Evolutionary conservation across 2,888 invertebrate genomes (phyloP).

Genomic region (Meganola albula): DNA sequence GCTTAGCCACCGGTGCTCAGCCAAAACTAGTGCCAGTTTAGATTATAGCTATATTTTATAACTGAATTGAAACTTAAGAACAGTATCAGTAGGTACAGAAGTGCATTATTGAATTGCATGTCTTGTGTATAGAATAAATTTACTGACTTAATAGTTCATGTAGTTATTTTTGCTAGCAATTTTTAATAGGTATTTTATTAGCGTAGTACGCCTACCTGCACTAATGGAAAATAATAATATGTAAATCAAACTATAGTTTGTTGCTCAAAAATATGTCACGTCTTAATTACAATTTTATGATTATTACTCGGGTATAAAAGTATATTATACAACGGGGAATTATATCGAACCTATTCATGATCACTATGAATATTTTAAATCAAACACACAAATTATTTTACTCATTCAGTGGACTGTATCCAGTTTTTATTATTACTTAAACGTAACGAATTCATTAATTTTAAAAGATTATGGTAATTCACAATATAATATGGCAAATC

Average conservation of each 20-base stretch:
- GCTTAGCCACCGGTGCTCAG: too few species aligned
- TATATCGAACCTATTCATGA: conserved; percentile 8
- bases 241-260: conserved; percentile 19
- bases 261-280: conserved; percentile 19
- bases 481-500: conserved; percentile 14
- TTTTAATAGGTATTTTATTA: too few species aligned
- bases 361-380: conserved; percentile 12
- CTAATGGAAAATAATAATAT: conserved; percentile 22
- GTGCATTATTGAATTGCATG: too few species aligned
- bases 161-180: too few species aligned
- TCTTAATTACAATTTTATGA: conserved; percentile 26
- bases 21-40: too few species aligned
- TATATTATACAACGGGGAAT: conserved; percentile 12
- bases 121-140: too few species aligned
- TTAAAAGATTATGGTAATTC: conserved; percentile 25
- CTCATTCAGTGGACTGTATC: conserved; percentile 16
- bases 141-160: too few species aligned
- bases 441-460: conserved; percentile 21
- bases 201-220: conserved; percentile 9
- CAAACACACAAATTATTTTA: conserved; percentile 13
- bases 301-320: conserved; percentile 14
- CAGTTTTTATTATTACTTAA: conserved; percentile 19
- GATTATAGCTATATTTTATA: too few species aligned
- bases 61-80: too few species aligned
- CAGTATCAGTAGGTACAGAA: too few species aligned